Evolutionary conservation across 2,888 invertebrate species (phyloP).

Genomic region (Ommatoiulus sabulosus): DNA sequence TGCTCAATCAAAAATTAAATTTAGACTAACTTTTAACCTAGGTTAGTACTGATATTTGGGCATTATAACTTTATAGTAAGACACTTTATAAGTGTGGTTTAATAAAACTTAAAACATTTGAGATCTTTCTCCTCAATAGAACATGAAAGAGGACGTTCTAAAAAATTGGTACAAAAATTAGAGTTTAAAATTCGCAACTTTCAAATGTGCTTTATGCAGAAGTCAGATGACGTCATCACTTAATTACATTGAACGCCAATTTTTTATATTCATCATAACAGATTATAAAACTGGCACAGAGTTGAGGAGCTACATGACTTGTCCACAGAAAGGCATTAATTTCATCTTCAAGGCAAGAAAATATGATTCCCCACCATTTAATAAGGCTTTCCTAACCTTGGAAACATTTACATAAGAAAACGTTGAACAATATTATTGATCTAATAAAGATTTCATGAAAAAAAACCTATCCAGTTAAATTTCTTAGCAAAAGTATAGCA

Average conservation of each 20-base stretch:
- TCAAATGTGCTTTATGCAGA: no score
- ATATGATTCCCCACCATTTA: neutral
- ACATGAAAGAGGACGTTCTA: neutral
- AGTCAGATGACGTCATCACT: no score
- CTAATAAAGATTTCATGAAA: neutral
- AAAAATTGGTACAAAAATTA: no score
- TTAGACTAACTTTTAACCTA: neutral
- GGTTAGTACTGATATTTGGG: neutral
- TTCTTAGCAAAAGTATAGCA: slow-evolving; percentile 28
- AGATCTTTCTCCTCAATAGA: neutral
- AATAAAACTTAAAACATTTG: neutral
- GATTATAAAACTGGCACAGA: no score
- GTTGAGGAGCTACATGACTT: neutral
- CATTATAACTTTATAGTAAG: no score
- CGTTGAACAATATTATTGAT: neutral
- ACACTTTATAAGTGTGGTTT: neutral
- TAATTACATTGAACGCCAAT: no score
- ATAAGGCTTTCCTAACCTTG: neutral
- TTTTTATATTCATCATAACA: no score
- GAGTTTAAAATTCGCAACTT: no score
- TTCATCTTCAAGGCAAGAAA: slow-evolving; percentile 20
- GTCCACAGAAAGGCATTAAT: neutral
- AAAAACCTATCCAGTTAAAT: neutral
- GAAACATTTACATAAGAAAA: slow-evolving; percentile 14
- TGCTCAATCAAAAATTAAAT: no score